Base-by-base conservation (phyloP, 2,888 invertebrate genomes). In the Chymomyza procnemis region DNA sequence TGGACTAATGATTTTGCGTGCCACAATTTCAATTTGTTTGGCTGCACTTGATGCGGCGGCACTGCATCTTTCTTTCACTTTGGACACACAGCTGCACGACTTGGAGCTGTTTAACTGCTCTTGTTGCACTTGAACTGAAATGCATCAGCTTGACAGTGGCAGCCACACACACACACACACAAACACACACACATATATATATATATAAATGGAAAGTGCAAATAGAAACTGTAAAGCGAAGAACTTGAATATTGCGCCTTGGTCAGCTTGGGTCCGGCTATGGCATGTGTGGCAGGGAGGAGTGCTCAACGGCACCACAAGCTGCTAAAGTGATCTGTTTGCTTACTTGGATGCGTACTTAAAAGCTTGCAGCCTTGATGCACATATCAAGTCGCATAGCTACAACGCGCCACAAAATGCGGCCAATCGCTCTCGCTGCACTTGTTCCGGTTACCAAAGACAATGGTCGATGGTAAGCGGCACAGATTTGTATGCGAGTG, bases 81-180 rank as follows among this genome's bases (percentile, higher is more conserved):
- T 55, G n/a, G 26, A 26, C 18, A 5, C 18, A 5, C 26, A n/a
- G 18, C 56, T 19, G 46, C 60, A 46, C 64, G 26, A 19, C 59
- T 58, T 19, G 50, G 12, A 34, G 58, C 19, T 41, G 12, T 6
- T n/a, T n/a, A 26, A 1, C 26, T 26, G 26, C 26, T 6, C 6
- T 76, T 73, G 79, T 69, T 84, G 81, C 81, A 85, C 81, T 81
- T 81, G 81, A 81, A 87, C 87, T 82, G 73, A 86, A 86, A 81
- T 86, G 83, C 81, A 82, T 80, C 85, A 80, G 69, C 61, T 50
- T 34, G 70, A 19, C 61, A 16, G 30, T 41, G 18, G 21, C 54
- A 54, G 19, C 54, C 19, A 18, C 14, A 21, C 54, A 18, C 16
- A 50, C 6, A 50, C 16, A 52, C 64, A 19, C 76, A 71, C 65